Evolutionary conservation across 2,113 vertebrate species (phyloP), one percentile per base, ranked within the genome.

Genomic region (Numida meleagris): DNA sequence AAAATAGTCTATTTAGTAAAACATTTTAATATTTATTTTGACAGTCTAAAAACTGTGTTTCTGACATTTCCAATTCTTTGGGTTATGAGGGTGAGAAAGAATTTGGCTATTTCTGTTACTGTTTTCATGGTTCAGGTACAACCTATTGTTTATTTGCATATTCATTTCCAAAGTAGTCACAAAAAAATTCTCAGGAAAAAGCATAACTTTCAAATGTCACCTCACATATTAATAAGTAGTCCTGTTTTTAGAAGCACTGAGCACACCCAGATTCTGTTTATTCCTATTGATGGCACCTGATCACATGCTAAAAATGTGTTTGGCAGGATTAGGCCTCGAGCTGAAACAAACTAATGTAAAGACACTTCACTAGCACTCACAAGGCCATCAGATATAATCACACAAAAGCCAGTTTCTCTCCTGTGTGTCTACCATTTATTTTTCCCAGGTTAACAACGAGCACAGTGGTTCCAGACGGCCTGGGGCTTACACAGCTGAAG

Each of bases 311-410:
- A 96, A 96, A 85, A 80, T 91, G 59, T 80, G 17, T 65, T 85
- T 95, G 75, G 89, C 78, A 93, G 65, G 82, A 93, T 91, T 88
- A 91, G 76, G 20, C 61, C 82, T 5, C 23, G 76, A 62, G 50
- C 67, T 0, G 71, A 96, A 95, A 88, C 48, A 90, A 95, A 88
- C 55, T 71, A 50, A 86, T 95, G 75, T 88, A 83, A 96, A 95
- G 89, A 80, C 31, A 72, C 53, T 88, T 88, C 43, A 91, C 17
- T 29, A 68, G 59, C 50, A 75, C 82, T 88, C 5, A 25, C 72
- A 91, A 95, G 36, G 65, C 43, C 57, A 91, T 61, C 65, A 94
- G 83, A 96, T 68, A 93, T 18, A 88, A 74, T 65, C 63, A 67
- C 42, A 88, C 45, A 48, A 76, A 76, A 50, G 67, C 24, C 85